Percentiles rank a stretch among this genome's conserved stretches.
phyloP scores from a whole-genome alignment of 1,140 invertebrate species.

The roundworm (Caenorhabditis elegans) region DNA sequence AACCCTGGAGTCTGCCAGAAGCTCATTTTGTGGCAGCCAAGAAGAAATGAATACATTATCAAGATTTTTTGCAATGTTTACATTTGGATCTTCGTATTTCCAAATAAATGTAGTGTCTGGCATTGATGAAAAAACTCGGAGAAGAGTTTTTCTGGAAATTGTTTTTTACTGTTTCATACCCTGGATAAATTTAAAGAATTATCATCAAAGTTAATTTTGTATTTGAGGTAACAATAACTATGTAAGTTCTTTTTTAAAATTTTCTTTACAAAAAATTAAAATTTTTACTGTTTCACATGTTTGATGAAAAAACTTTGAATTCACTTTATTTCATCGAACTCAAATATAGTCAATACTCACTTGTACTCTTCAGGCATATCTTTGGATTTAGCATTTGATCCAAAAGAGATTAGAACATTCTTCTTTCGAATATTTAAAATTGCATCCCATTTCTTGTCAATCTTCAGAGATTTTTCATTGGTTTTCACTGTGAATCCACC shows the following conservation, averaged over 20 bases:
- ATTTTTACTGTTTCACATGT: no score
- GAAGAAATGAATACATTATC: constrained; percentile 37
- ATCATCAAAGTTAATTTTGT: no score
- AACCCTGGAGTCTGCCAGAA: constrained; percentile 49
- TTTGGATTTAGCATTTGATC: constrained; percentile 42
- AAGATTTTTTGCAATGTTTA: constrained; percentile 3
- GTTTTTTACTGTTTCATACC: background rate
- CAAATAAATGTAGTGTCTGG: no score
- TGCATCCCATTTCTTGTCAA: constrained; percentile 26
- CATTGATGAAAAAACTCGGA: background rate
- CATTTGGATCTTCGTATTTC: constrained; percentile 45
- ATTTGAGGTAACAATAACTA: no score
- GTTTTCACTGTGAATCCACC: constrained; percentile 42
- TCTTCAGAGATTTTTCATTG: background rate
- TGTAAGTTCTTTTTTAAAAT: no score
- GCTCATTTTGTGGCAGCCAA: constrained; percentile 49
- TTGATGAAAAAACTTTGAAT: no score
- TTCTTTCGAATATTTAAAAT: constrained; percentile 36
- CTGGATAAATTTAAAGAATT: no score
- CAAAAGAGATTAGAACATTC: constrained; percentile 50
- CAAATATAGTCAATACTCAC: background rate
- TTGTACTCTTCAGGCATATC: constrained; percentile 44
- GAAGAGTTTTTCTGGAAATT: constrained; percentile 28
- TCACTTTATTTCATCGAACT: no score
- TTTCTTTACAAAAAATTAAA: no score